These are phyloP conservation scores for Trachelus iudaicus DNA, from an alignment of 2,888 invertebrate genomes.

Conservation along the genomic window DNA sequence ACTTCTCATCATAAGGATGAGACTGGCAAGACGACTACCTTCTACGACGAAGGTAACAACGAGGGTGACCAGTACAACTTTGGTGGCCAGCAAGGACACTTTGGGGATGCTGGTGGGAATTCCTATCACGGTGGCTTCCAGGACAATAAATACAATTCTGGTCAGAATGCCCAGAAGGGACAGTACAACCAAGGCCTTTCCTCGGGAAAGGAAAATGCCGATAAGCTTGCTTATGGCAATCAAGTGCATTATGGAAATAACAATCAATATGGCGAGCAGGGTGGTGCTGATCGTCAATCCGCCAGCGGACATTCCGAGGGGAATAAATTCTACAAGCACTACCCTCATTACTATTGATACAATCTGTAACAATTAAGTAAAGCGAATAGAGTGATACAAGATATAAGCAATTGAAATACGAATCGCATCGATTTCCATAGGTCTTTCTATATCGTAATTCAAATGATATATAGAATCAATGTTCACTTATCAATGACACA, in stretches of 20 bases:
- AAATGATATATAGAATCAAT: background rate
- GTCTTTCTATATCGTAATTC: background rate
- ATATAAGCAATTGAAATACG: background rate
- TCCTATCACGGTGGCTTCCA: conserved; percentile 73
- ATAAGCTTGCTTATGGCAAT: conserved; percentile 72
- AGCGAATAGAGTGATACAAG: background rate
- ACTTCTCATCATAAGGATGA: conserved; percentile 76
- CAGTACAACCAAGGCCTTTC: conserved; percentile 70
- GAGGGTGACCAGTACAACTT: conserved; percentile 72
- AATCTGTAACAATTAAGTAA: background rate
- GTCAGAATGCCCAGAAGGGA: conserved; percentile 71
- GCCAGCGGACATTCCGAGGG: conserved; percentile 73
- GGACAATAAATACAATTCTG: conserved; percentile 70
- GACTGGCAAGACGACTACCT: conserved; percentile 74
- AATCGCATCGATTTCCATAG: background rate
- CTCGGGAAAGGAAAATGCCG: conserved; percentile 71
- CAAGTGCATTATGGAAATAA: conserved; percentile 72
- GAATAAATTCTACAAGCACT: conserved; percentile 69
- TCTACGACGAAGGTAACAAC: conserved; percentile 75
- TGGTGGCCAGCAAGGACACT: conserved; percentile 70
- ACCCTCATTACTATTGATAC: conserved; percentile 66
- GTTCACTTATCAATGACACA: background rate
- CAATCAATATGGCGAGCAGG: conserved; percentile 70
- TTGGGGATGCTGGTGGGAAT: conserved; percentile 70
- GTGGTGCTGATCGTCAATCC: conserved; percentile 72